Evolutionary conservation across 2,113 vertebrate species (phyloP), one percentile per base, ranked within the genome.

Genomic region (Promerops cafer): DNA sequence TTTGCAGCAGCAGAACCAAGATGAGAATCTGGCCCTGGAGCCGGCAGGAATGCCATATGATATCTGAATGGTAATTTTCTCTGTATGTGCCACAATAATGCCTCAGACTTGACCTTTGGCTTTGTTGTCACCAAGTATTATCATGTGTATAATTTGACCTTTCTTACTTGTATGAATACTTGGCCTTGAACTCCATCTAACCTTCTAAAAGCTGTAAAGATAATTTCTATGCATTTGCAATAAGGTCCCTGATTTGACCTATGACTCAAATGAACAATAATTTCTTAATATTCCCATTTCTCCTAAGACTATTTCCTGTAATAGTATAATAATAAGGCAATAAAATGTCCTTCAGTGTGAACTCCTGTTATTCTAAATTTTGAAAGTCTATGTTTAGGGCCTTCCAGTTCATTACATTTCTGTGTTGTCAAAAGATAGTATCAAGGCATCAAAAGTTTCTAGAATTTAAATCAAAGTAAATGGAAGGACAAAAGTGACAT

Each of bases 101-200:
- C 89, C 85, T 92, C 92, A 90, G 92, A 90, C 88, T 69, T 89
- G 94, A 96, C 93, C 96, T 94, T 89, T 96, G 93, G 69, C 94
- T 95, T 95, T 96, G 90, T 96, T 96, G 94, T 94, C 96, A 96
- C 95, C 96, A 91, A 92, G 86, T 91, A 96, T 96, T 96, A 95
- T 96, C 94, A 93, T 92, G 95, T 78, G 95, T 94, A 95, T 94
- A 94, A 96, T 96, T 94, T 90, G 93, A 92, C 96, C 92, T 93
- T 93, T 95, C 72, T 87, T 87, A 71, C 60, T 72, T 94, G 86
- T 83, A 76, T 49, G 83, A 96, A 93, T 90, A 61, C 70, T 89
- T 93, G 95, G 94, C 93, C 96, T 96, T 97, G 96, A 97, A 96
- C 96, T 96, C 96, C 76, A 87, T 69, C 83, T 96, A 93, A 96